phyloP scores from a whole-genome alignment of 2,797 vertebrate species.

The Helicolenus hilgendorfi region DNA sequence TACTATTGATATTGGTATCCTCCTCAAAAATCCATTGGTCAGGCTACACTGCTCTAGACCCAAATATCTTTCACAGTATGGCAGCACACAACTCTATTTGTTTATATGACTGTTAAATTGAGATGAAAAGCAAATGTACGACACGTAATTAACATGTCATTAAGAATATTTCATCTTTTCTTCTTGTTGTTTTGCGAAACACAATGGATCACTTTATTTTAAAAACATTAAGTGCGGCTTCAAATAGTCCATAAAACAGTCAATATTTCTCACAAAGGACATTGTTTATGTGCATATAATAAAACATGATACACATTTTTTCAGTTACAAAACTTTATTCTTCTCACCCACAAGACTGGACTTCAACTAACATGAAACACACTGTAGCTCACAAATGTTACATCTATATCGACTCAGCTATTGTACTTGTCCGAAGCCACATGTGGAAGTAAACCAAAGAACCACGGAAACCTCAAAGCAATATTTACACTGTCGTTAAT shows the following conservation, averaged over 20 bases:
- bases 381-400: background rate
- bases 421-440: background rate
- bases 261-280: background rate
- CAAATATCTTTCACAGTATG: background rate
- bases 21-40: background rate
- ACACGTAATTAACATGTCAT: background rate
- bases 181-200: background rate
- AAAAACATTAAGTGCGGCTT: background rate
- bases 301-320: background rate
- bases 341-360: background rate
- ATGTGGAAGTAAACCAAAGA: conserved; percentile 7
- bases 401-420: background rate
- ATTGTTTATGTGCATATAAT: background rate
- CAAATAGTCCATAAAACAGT: background rate
- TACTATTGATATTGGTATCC: too few species aligned
- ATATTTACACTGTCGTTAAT: background rate
- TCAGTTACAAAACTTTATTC: background rate
- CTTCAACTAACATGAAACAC: background rate
- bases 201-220: background rate
- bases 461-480: background rate
- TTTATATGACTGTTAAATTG: background rate
- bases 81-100: background rate
- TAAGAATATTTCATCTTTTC: background rate
- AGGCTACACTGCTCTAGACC: background rate
- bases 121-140: background rate